phyloP scores from a whole-genome alignment of 2,113 vertebrate species.

The Plecotus auritus region DNA sequence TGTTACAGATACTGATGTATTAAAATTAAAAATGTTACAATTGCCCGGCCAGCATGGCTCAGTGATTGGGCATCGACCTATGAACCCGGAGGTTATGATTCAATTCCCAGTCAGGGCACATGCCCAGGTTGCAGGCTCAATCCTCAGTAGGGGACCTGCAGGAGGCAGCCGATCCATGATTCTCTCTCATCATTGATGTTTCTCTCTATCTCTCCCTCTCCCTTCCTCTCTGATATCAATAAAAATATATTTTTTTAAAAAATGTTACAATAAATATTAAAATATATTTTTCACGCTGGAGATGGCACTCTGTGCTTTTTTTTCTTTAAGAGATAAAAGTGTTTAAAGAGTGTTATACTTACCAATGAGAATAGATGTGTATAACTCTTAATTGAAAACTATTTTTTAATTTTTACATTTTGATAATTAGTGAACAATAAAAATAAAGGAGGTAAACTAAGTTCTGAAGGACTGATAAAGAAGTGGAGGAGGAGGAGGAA shows the following conservation, averaged over 20 bases:
- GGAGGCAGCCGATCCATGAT: not conserved
- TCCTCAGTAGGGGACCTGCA: not conserved
- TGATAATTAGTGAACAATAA: not conserved
- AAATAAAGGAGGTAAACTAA: not conserved
- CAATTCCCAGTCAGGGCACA: not conserved
- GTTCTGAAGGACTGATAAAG: not conserved
- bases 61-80: not conserved
- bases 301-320: not conserved
- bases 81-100: not conserved
- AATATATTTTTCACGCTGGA: not conserved
- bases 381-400: not conserved
- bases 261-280: not conserved
- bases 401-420: not conserved
- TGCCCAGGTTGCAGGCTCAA: not conserved
- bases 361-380: not conserved
- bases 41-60: not conserved
- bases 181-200: not conserved
- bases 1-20: not conserved
- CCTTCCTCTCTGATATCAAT: not conserved
- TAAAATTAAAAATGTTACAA: not conserved
- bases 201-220: not conserved
- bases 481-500: fast-evolving
- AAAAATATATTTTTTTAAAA: not conserved
- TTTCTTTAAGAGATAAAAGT: not conserved
- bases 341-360: not conserved